Evolutionary conservation across 53 echinoderm and acorn worm genomes (phyloP), one percentile per base, ranked within the genome.

Genomic region (Stichopus horrens): DNA sequence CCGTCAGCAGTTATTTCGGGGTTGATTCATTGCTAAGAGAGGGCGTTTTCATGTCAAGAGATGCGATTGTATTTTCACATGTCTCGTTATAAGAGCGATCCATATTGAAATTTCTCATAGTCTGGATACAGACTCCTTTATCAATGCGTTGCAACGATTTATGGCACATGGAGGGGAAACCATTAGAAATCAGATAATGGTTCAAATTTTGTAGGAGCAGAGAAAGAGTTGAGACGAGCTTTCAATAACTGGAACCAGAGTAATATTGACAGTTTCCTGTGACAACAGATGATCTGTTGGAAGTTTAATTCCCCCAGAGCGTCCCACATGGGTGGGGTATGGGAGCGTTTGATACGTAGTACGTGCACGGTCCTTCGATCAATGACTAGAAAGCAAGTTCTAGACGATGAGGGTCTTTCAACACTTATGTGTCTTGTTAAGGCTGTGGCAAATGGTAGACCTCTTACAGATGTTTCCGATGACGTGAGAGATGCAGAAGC

Each of bases 401-500:
- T 89, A 7, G 53, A 66, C 6, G 89, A 93, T 67, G 89, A 93
- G 57, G 63, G 53, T 73, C 73, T 92, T 11, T 56, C 16, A 11
- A 79, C 92, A 18, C 76, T 92, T 6, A 87, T 92, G 89, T 37
- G 37, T 37, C 37, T 37, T 37, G 37, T 90, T 86, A 88, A 93
- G 79, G 57, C 88, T 77, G 77, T 84, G 10, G 86, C 90, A 11
- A 90, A 90, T 51, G 57, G 88, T 5, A 16, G 93, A 52, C 93
- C 90, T 11, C 88, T 93, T 23, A 93, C 93, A 2, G 65, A 83
- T 5, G 90, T 90, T 5, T 93, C 90, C 10, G 90, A 90, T 66
- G 93, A 93, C 73, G 83, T 88, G 9, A 79, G 56, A 21, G 93
- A 95, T 83, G 58, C 37, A 4, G 89, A 90, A 90, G 93, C 95